Conservation (phyloP, 2,888 invertebrate genomes). For the Seira sanloemensis region DNA sequence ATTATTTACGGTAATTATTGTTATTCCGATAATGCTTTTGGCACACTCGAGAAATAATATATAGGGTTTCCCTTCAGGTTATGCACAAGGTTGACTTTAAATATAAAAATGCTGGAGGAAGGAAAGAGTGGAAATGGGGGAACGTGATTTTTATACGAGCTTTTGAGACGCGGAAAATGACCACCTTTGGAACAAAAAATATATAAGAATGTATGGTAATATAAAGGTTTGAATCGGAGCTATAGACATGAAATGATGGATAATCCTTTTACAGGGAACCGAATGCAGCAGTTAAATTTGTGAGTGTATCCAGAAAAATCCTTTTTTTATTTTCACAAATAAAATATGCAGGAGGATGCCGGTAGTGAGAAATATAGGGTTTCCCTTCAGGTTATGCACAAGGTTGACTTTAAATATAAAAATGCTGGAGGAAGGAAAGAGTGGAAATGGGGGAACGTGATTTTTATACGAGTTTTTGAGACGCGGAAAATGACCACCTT, state of each 20-base stretch:
- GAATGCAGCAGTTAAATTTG: too few relatives aligned
- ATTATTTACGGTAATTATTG: not conserved
- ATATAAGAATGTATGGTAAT: not conserved
- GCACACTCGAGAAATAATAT: too few relatives aligned
- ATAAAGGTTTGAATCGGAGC: too few relatives aligned
- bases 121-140: not conserved
- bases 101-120: too few relatives aligned
- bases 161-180: not conserved
- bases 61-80: too few relatives aligned
- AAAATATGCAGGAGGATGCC: too few relatives aligned
- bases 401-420: too few relatives aligned
- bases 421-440: not conserved
- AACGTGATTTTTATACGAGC: not conserved
- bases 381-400: too few relatives aligned
- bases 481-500: not conserved
- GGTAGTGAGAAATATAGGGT: too few relatives aligned
- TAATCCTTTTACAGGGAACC: not conserved
- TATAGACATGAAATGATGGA: not conserved
- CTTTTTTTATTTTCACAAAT: not conserved
- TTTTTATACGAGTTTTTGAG: not conserved
- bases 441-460: not conserved
- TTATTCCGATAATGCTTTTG: not conserved
- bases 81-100: too few relatives aligned
- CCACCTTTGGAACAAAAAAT: not conserved
- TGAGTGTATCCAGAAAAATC: not conserved